These are phyloP conservation scores for Coelopa pilipes DNA, from an alignment of 2,888 invertebrate species.

Conservation along the genomic window DNA sequence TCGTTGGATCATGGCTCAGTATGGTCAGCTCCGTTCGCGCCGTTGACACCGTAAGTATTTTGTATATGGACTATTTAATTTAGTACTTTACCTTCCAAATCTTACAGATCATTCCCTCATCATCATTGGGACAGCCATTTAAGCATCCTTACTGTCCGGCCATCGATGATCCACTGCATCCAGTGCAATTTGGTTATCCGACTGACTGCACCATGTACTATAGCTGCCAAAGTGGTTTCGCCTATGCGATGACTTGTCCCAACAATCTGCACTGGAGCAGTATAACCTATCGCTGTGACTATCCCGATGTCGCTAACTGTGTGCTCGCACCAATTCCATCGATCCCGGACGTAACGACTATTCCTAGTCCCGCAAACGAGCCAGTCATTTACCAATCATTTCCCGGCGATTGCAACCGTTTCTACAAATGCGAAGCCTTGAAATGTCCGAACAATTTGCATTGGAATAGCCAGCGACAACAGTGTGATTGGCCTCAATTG, in stretches of 20 bases:
- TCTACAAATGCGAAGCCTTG: conserved; percentile 50
- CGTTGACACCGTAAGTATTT: conserved; percentile 2
- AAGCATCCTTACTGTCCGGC: conserved; percentile 47
- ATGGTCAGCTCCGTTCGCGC: not conserved
- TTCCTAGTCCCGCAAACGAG: not conserved
- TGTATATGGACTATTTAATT: not conserved
- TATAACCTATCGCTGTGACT: conserved; percentile 56
- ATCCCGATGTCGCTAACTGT: conserved; percentile 51
- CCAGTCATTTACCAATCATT: conserved; percentile 44
- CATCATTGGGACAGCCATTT: conserved; percentile 18
- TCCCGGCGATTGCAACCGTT: conserved; percentile 54
- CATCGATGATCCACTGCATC: conserved; percentile 53
- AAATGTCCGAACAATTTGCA: conserved; percentile 50
- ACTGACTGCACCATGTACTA: conserved; percentile 58
- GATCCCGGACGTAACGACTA: not conserved
- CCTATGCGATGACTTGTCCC: conserved; percentile 51
- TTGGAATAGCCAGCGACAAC: conserved; percentile 50
- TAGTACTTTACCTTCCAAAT: not conserved
- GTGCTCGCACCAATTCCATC: not conserved
- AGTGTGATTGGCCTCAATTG: conserved; percentile 51
- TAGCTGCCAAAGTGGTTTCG: conserved; percentile 52
- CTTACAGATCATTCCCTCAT: not conserved
- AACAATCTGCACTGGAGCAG: conserved; percentile 54
- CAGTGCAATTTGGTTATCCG: conserved; percentile 50
- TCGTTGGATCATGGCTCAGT: no score